Evolutionary conservation across 2,797 vertebrate species (phyloP).

Genomic region (Peromyscus aztecus): DNA sequence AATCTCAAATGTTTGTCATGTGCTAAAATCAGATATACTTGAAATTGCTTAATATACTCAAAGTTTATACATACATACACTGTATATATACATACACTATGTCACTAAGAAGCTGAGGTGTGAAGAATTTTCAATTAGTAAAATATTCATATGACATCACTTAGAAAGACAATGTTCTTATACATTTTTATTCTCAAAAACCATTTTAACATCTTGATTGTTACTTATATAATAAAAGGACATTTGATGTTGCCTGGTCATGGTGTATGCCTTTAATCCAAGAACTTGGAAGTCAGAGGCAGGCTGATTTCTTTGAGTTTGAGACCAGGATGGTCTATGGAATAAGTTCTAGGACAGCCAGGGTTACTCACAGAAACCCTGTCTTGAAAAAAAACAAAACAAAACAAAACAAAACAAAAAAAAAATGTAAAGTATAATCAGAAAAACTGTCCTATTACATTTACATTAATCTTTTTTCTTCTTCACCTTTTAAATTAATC

Average conservation of each 20-base stretch:
- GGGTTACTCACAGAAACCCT: not conserved
- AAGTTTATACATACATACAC: constrained; percentile 12
- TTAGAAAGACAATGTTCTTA: not conserved
- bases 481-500: not conserved
- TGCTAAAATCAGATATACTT: constrained; percentile 47
- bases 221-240: not conserved
- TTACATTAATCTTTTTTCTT: not conserved
- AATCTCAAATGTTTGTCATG: constrained; percentile 60
- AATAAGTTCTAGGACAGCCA: not conserved
- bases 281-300: not conserved
- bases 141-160: not conserved
- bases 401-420: not conserved
- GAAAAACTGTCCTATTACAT: not conserved
- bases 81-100: not conserved
- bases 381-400: not conserved
- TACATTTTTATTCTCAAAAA: not conserved
- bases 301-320: not conserved
- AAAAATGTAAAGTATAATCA: not conserved
- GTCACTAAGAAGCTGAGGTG: constrained; percentile 28
- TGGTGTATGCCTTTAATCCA: not conserved
- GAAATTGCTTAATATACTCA: constrained; percentile 48
- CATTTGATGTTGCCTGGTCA: not conserved
- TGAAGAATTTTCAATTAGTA: not conserved
- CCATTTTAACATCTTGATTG: not conserved
- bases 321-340: not conserved